phyloP scores from a whole-genome alignment of 2,888 invertebrate species.

The Sphinx pinastri region DNA sequence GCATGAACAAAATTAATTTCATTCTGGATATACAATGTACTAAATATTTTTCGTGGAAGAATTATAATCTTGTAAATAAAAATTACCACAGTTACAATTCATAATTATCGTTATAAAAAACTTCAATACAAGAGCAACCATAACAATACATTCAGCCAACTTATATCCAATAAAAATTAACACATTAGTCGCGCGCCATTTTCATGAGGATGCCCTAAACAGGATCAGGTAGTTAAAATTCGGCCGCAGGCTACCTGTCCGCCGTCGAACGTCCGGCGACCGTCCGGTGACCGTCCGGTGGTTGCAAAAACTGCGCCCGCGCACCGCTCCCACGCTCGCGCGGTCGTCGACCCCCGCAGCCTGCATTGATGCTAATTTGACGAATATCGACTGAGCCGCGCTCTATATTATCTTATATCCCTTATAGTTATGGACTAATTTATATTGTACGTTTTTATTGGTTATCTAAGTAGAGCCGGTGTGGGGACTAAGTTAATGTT shows the following conservation, averaged over 20 bases:
- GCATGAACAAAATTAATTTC: too few species aligned
- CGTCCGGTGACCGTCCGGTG: constrained; percentile 35
- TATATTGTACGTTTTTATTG: constrained; percentile 17
- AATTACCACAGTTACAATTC: too few species aligned
- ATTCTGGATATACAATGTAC: too few species aligned
- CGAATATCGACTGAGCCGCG: constrained; percentile 55
- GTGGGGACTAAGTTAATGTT: background rate
- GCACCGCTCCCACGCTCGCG: constrained; percentile 69
- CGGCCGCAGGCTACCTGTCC: constrained; percentile 50
- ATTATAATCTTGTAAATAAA: too few species aligned
- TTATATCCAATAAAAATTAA: constrained; percentile 9
- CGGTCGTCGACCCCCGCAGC: constrained; percentile 62
- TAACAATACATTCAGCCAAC: background rate
- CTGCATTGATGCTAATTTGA: constrained; percentile 76
- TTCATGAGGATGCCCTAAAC: constrained; percentile 25
- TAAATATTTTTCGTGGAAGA: too few species aligned
- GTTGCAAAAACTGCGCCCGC: constrained; percentile 71
- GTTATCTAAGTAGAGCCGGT: background rate
- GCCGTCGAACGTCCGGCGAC: constrained; percentile 6
- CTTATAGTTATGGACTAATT: constrained; percentile 24
- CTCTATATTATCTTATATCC: background rate
- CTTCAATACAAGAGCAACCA: too few species aligned
- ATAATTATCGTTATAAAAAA: too few species aligned
- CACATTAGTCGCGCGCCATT: constrained; percentile 12
- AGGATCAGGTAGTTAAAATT: constrained; percentile 45